Evolutionary conservation across 2,888 invertebrate species (phyloP), one percentile per base, ranked within the genome.

Genomic region (Caenorhabditis sulstoni): DNA sequence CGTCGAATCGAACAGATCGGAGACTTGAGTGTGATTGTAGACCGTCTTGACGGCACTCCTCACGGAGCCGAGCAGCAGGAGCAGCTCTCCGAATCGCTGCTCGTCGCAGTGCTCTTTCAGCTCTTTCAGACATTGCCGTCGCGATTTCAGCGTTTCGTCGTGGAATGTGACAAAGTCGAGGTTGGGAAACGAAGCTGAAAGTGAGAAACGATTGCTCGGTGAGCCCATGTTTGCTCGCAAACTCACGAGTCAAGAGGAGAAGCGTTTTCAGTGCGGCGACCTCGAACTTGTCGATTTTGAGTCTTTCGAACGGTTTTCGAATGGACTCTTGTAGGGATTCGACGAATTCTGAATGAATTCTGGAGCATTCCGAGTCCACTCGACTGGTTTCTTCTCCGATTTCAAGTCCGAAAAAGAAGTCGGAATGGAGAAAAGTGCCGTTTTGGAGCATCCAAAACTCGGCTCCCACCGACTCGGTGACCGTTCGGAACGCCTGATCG

Each of bases 401-500:
- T n/a, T 66, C 64, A 14, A 76, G 67, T 5, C 81, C 79, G n/a
- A 57, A 59, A n/a, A 62, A 45, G 29, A 71, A 81, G 35, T 81
- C 78, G 0, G 75, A 57, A 61, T 76, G 58, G 59, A 81, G 66
- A 50, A 66, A 81, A 3, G 75, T 79, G 29, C 73, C 73, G 23
- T 81, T 81, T 57, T 81, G 81, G 0, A 81, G 62, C 22, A 79
- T 41, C 81, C 81, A 81, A 11, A 39, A 64, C 9, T 58, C 77
- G 14, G 41, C 44, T 1, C 65, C 74, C 0, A 59, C 11, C 9
- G 41, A 41, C 50, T 70, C 61, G 22, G 12, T 14, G 0, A 39
- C 20, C 4, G 79, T 81, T 45, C 50, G 37, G 35, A 61, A 79
- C 39, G 79, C 84, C 50, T 84, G 84, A 52, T 84, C 82, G n/a